phyloP scores from a whole-genome alignment of 35 echinoderm and acorn worm species.

The Antedon bifida region DNA sequence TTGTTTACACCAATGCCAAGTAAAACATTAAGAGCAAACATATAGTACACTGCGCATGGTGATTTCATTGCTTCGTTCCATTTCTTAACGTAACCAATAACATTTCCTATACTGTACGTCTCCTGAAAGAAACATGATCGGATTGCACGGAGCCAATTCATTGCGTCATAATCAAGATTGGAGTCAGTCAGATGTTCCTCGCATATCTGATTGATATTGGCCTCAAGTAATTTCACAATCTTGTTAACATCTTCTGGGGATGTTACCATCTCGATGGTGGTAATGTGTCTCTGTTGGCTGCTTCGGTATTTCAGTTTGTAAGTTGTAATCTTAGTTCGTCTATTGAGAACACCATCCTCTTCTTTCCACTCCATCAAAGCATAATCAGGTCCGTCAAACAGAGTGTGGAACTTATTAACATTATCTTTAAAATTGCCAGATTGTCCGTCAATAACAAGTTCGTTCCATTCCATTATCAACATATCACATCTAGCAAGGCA shows the following conservation, averaged over 20 bases:
- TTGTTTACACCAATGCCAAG: not conserved
- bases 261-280: not conserved
- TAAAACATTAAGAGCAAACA: not conserved
- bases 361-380: constrained; percentile 7
- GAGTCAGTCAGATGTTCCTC: not conserved
- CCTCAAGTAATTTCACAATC: constrained; percentile 3
- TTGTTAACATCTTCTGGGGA: not conserved
- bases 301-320: constrained; percentile 13
- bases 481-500: constrained; percentile 4
- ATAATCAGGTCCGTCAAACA: constrained; percentile 1
- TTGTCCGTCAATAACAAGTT: not conserved
- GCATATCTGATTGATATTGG: constrained; percentile 8
- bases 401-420: constrained; percentile 1
- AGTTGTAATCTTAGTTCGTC: constrained; percentile 5
- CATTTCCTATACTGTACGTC: constrained; percentile 8
- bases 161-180: constrained; percentile 8
- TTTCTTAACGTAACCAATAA: not conserved
- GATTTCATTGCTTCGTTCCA: constrained; percentile 7
- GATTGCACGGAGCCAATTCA: constrained; percentile 7
- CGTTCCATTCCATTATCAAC: constrained; percentile 9
- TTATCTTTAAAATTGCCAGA: constrained; percentile 4
- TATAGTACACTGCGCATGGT: constrained; percentile 12
- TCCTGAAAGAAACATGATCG: no score
- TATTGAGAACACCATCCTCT: not conserved
- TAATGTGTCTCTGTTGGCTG: not conserved